Conservation (phyloP, 2,888 invertebrate genomes). For the Pachycephus smyrnensis region DNA sequence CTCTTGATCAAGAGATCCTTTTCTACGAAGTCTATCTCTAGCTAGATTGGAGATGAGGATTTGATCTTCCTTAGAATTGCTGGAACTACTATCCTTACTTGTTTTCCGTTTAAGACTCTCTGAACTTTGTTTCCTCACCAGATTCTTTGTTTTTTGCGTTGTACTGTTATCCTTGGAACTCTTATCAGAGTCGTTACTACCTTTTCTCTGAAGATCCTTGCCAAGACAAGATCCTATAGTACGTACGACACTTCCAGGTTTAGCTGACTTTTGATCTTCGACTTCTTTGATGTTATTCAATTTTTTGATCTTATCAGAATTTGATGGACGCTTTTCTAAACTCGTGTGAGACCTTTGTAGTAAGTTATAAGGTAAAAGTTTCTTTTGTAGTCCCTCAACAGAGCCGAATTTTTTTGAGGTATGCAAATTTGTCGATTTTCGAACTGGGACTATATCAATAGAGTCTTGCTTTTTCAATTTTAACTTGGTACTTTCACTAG, state of each 20-base stretch:
- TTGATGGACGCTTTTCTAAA: slow-evolving; percentile 39
- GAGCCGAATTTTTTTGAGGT: slow-evolving; percentile 48
- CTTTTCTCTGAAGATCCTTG: slow-evolving; percentile 42
- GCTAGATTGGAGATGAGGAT: slow-evolving; percentile 34
- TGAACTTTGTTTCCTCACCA: slow-evolving; percentile 45
- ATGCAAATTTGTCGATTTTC: slow-evolving; percentile 33
- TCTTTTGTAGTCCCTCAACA: slow-evolving; percentile 43
- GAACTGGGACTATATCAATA: slow-evolving; percentile 31
- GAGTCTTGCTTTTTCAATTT: slow-evolving; percentile 49
- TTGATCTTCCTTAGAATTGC: slow-evolving; percentile 54
- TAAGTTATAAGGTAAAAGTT: slow-evolving; percentile 28
- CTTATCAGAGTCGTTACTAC: slow-evolving; percentile 51
- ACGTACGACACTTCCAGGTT: slow-evolving; percentile 27
- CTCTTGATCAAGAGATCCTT: slow-evolving; percentile 48
- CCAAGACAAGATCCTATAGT: slow-evolving; percentile 25
- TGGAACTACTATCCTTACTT: slow-evolving; percentile 54
- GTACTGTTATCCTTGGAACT: slow-evolving; percentile 31
- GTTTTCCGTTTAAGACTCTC: slow-evolving; percentile 51
- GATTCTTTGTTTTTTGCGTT: slow-evolving; percentile 20
- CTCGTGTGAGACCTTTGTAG: slow-evolving; percentile 46
- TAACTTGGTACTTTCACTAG: slow-evolving; percentile 15
- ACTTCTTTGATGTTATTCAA: slow-evolving; percentile 50
- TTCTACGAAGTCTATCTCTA: slow-evolving; percentile 38
- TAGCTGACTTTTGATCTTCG: slow-evolving; percentile 38
- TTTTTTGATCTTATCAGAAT: slow-evolving; percentile 40